phyloP scores from a whole-genome alignment of 2,797 vertebrate species.

The Hirundo rustica region DNA sequence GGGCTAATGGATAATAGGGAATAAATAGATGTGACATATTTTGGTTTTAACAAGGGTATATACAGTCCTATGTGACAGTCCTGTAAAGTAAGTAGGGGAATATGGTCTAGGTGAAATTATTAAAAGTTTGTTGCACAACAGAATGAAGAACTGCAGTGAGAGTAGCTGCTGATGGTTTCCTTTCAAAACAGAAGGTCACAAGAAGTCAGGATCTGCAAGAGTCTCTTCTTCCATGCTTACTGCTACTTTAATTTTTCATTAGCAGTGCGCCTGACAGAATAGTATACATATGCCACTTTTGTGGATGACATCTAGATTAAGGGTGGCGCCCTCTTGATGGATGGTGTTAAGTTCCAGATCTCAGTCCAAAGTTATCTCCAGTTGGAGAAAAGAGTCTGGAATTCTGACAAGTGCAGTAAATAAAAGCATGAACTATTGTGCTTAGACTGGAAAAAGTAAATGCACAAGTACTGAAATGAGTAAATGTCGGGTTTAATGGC shows the following conservation, averaged over 20 bases:
- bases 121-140: neutral
- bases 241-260: neutral
- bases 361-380: neutral
- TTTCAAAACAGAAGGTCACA: slow-evolving; percentile 4
- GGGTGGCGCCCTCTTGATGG: neutral
- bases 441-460: neutral
- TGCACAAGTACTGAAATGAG: neutral
- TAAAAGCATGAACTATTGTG: neutral
- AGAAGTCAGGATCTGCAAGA: neutral
- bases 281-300: neutral
- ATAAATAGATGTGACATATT: slow-evolving; percentile 31
- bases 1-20: neutral
- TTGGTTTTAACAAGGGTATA: neutral
- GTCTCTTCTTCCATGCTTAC: neutral
- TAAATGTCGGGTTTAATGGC: neutral
- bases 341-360: neutral
- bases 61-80: neutral
- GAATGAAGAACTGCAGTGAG: neutral
- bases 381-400: neutral
- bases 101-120: neutral
- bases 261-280: neutral
- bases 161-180: neutral
- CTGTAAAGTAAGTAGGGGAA: neutral
- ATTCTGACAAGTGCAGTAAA: neutral
- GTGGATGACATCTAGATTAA: neutral